These are phyloP conservation scores for Orthonevra nobilis DNA, from an alignment of 2,888 invertebrate species.

Conservation along the genomic window DNA sequence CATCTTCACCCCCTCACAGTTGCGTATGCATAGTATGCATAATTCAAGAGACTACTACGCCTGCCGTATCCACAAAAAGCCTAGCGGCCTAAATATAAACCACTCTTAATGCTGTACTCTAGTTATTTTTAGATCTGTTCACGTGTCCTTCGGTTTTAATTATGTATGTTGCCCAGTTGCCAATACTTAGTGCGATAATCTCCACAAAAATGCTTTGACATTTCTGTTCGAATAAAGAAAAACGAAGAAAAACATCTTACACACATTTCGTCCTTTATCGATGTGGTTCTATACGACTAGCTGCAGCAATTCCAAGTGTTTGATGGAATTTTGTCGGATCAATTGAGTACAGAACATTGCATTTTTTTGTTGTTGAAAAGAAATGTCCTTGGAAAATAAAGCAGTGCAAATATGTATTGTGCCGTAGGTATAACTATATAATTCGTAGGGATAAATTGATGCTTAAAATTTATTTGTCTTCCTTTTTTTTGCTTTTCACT, in stretches of 20 bases:
- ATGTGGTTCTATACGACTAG: conserved; percentile 29
- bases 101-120: conserved; percentile 33
- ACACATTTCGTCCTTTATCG: conserved; percentile 28
- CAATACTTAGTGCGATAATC: conserved; percentile 52
- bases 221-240: no score
- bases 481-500: no score
- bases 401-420: conserved; percentile 19
- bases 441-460: conserved; percentile 8
- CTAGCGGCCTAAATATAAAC: conserved; percentile 52
- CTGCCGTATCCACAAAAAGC: conserved; percentile 34
- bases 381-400: conserved; percentile 49
- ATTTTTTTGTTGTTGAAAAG: conserved; percentile 26
- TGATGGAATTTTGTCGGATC: conserved; percentile 63
- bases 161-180: conserved; percentile 29
- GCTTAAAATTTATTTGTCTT: conserved; percentile 1
- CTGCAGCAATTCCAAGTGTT: conserved; percentile 33
- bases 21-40: conserved; percentile 51
- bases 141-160: conserved; percentile 58
- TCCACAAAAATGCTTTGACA: no score
- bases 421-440: conserved; percentile 1
- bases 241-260: background rate
- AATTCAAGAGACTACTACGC: conserved; percentile 29
- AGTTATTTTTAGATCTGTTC: conserved; percentile 54
- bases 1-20: conserved; percentile 40
- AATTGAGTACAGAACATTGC: conserved; percentile 60